phyloP scores from a whole-genome alignment of 2,797 vertebrate species.

The Sebastes umbrosus region DNA sequence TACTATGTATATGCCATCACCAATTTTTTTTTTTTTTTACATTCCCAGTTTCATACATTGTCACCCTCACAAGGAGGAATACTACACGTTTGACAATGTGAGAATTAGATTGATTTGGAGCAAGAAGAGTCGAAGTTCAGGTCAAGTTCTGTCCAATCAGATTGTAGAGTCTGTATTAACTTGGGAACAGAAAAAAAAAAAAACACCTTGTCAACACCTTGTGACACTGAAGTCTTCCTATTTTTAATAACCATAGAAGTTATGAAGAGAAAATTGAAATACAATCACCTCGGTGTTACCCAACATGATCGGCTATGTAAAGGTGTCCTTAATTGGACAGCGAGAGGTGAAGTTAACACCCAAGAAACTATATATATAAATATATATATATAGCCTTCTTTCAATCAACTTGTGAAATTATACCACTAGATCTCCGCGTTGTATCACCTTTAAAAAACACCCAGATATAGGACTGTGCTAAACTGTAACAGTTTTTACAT shows the following conservation, averaged over 20 bases:
- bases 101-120: constrained; percentile 7
- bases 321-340: background rate
- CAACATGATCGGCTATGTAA: background rate
- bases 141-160: background rate
- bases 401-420: background rate
- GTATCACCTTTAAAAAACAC: background rate
- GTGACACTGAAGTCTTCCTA: background rate
- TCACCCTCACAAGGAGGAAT: background rate
- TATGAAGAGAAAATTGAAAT: constrained; percentile 1
- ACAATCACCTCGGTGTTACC: background rate
- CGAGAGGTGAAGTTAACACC: background rate
- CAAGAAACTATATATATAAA: background rate
- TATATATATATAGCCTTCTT: background rate
- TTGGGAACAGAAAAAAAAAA: background rate
- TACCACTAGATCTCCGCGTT: background rate
- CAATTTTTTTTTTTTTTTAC: background rate
- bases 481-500: background rate
- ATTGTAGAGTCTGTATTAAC: background rate
- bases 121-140: background rate
- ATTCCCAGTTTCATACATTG: background rate
- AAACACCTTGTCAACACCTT: background rate
- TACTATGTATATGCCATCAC: background rate
- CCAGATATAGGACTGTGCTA: background rate
- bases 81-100: constrained; percentile 7
- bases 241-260: background rate